Percentiles rank a stretch among this genome's conserved stretches.
Conservation (phyloP, 2,113 vertebrate genomes). For the Apteryx owenii region DNA sequence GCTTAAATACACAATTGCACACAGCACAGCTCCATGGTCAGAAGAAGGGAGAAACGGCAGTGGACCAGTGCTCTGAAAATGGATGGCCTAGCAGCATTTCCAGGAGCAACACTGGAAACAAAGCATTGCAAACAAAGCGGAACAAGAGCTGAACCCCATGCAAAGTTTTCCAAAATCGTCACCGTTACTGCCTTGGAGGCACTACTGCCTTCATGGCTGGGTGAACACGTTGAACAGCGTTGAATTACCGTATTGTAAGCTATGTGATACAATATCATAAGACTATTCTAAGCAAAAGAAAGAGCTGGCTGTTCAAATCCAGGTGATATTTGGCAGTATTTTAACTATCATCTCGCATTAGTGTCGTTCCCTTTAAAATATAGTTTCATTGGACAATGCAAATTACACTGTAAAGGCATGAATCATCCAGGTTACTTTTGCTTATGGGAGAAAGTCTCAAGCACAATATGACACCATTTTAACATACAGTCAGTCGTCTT, state of each 20-base stretch:
- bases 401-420: not conserved
- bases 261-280: not conserved
- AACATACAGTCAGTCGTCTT: not conserved
- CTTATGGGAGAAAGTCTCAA: not conserved
- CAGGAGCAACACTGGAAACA: not conserved
- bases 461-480: not conserved
- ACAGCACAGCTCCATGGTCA: fast-evolving
- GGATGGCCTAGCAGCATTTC: not conserved
- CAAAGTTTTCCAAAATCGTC: not conserved
- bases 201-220: not conserved
- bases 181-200: not conserved
- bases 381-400: not conserved
- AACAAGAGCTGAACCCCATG: not conserved
- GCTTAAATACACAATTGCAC: not conserved
- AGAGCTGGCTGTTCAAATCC: not conserved
- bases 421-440: not conserved
- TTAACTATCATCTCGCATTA: not conserved
- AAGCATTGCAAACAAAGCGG: not conserved
- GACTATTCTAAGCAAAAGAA: not conserved
- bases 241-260: not conserved
- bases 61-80: not conserved
- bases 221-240: fast-evolving
- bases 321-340: not conserved
- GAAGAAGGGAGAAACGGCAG: not conserved
- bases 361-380: not conserved